A percentile compares a stretch with the other conserved stretches of the same genome.
Conservation (phyloP, 2,113 vertebrate species). For the Colius striatus region DNA sequence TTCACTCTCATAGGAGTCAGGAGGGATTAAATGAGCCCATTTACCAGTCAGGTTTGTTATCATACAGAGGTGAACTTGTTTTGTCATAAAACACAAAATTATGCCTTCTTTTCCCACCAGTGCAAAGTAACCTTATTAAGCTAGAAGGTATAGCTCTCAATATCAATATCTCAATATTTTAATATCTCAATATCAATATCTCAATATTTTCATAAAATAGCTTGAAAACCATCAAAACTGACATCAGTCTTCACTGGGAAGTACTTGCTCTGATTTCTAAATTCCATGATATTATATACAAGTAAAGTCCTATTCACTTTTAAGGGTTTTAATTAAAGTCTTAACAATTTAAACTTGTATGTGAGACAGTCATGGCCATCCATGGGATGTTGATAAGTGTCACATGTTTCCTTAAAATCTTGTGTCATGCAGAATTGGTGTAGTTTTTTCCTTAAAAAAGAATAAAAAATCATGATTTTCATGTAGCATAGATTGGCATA, state of each 20-base stretch:
- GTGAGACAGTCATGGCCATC: not conserved
- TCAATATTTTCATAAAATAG: too few species aligned
- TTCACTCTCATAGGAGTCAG: not conserved
- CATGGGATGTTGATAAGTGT: not conserved
- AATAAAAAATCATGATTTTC: not conserved
- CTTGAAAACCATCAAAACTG: not conserved
- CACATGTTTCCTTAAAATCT: not conserved
- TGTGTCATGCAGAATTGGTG: not conserved
- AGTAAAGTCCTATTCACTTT: not conserved
- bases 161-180: too few species aligned
- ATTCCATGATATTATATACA: not conserved
- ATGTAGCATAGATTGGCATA: not conserved
- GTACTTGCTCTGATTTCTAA: not conserved
- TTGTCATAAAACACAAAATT: not conserved
- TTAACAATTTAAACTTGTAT: not conserved
- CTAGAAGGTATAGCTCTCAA: not conserved
- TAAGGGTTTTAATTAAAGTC: not conserved
- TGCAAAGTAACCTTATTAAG: not conserved
- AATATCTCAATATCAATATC: too few species aligned
- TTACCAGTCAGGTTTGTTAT: not conserved
- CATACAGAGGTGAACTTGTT: not conserved
- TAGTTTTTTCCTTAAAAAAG: not conserved
- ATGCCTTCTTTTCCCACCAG: not conserved
- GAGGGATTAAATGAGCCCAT: not conserved
- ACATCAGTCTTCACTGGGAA: not conserved